These are phyloP conservation scores for Carterocephalus palaemon DNA, from an alignment of 2,888 invertebrate genomes.

Conservation along the genomic window DNA sequence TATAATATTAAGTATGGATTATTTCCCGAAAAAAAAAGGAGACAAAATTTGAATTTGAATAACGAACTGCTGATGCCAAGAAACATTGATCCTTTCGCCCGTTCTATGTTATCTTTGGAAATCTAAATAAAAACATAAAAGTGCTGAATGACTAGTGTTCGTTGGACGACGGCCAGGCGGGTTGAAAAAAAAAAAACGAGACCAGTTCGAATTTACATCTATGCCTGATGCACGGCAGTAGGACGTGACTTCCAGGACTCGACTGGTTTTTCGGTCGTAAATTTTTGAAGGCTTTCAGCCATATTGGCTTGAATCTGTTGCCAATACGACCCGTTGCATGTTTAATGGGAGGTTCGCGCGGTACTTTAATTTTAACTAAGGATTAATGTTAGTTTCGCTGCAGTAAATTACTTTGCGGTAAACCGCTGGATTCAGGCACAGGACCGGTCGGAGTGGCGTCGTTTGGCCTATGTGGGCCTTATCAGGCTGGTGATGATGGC, in stretches of 20 bases:
- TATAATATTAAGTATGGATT: too few species aligned
- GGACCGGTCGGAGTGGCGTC: too few species aligned
- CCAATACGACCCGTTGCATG: conserved; percentile 11
- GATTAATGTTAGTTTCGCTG: too few species aligned
- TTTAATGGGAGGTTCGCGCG: too few species aligned
- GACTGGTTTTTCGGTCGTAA: conserved; percentile 5
- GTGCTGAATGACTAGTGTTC: conserved; percentile 9
- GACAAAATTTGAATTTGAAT: too few species aligned
- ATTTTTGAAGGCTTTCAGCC: conserved; percentile 17
- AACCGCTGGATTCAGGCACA: too few species aligned
- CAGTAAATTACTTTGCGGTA: too few species aligned
- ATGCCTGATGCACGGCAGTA: conserved; percentile 17
- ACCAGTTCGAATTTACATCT: conserved; percentile 21
- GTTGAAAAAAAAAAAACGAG: conserved; percentile 17
- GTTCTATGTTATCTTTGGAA: conserved; percentile 3
- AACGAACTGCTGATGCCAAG: too few species aligned
- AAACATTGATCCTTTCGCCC: background rate
- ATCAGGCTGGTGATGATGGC: too few species aligned
- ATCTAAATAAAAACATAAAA: conserved; percentile 18
- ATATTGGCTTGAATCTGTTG: conserved; percentile 19
- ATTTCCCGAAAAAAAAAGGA: too few species aligned
- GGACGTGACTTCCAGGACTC: conserved; percentile 15
- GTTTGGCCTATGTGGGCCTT: too few species aligned
- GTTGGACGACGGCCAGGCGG: conserved; percentile 19
- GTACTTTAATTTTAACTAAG: too few species aligned